Evolutionary conservation across 2,113 vertebrate species (phyloP), one percentile per base, ranked within the genome.

Genomic region (Anhinga rufa): DNA sequence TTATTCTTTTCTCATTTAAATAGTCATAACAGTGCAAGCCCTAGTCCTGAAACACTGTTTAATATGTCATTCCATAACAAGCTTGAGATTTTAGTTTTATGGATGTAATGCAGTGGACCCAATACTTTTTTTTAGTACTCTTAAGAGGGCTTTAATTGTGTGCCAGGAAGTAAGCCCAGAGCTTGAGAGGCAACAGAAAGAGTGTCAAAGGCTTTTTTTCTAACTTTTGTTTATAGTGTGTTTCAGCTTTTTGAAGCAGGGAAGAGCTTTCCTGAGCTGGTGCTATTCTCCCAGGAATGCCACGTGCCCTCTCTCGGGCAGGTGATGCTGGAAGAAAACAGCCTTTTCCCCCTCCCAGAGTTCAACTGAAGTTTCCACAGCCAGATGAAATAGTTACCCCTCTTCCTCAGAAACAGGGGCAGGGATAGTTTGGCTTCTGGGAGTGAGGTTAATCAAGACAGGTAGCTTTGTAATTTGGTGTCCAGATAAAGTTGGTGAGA

Each of bases 221-320:
- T 25, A 68, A 26, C 32, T 58, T 44, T 21, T 29, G 4, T 54
- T 58, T n/a, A 25, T 58, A 10, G 5, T 87, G 17, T 48, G 2
- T 61, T 91, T 90, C 38, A 51, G 19, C 21, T 82, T 84, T 84
- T 87, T 20, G 22, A 87, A 68, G 48, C 42, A 64, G n/a, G 12
- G 13, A 78, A 32, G 29, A 85, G 7, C 28, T 70, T 66, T 91
- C 14, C 36, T 1, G 3, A 69, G 9, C 55, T n/a, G 34, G 12
- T 55, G 25, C 54, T 51, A 2, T 25, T 57, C 17, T 60, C 4
- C 12, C 17, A 7, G 46, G 40, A 77, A 38, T n/a, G 19, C 38
- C 17, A 7, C 1, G 3, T 66, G 38, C 9, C 14, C 14, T 70
- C 0, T 0, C 20, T 61, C 25, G 29, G 40, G 25, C 21, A 74